Conservation (phyloP, 2,888 invertebrate species). For the Mesorhabditis spiculigera region DNA sequence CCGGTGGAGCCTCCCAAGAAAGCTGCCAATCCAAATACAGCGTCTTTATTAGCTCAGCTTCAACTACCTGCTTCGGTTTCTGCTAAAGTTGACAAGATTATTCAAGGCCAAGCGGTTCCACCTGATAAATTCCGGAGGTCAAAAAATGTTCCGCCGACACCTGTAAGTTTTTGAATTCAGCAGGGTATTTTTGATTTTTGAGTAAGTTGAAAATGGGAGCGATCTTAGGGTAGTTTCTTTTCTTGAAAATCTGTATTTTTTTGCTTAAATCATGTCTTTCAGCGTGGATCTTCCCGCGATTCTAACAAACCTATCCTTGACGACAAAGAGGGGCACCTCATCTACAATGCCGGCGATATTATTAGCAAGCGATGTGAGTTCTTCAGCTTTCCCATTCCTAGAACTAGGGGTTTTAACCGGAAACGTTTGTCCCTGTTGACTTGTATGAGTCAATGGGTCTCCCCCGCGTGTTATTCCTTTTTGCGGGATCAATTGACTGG, state of each 20-base stretch:
- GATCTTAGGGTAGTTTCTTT: no score
- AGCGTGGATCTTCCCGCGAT: constrained; percentile 57
- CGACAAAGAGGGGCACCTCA: constrained; percentile 99
- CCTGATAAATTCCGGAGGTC: not conserved
- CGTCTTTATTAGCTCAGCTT: constrained; percentile 43
- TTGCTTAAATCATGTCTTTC: not conserved
- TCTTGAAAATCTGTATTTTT: no score
- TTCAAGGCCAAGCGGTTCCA: constrained; percentile 19
- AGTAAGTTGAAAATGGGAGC: not conserved
- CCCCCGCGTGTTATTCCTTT: no score
- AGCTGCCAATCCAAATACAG: constrained; percentile 17
- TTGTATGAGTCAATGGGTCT: no score
- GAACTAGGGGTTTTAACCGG: not conserved
- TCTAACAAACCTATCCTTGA: constrained; percentile 87
- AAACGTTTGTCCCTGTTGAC: no score
- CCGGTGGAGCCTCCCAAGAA: constrained; percentile 16
- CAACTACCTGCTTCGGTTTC: constrained; percentile 52
- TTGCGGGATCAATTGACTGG: no score
- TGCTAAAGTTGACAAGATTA: constrained; percentile 54
- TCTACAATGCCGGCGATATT: constrained; percentile 97
- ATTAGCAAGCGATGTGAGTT: constrained; percentile 89
- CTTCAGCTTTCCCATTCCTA: constrained; percentile 1
- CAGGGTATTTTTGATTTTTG: not conserved
- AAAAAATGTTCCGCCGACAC: not conserved
- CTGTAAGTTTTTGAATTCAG: not conserved